Conservation (phyloP, 2,888 invertebrate genomes). For the Hypena proboscidalis region DNA sequence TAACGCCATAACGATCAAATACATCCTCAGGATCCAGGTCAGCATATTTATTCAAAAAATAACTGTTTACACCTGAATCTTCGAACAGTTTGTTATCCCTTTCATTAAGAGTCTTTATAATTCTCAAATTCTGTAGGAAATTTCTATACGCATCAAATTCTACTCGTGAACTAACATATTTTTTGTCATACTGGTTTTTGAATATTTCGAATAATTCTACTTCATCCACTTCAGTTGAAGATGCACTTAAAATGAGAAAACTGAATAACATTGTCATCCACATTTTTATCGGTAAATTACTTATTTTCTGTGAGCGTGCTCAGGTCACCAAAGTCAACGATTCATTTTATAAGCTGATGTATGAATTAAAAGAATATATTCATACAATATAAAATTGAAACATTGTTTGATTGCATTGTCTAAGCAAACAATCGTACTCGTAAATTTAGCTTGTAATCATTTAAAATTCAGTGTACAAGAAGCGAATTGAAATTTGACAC, state of each 20-base stretch:
- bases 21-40: slow-evolving; percentile 54
- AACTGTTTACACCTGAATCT: slow-evolving; percentile 7
- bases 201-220: background rate
- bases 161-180: background rate
- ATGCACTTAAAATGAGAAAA: too few species aligned
- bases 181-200: background rate
- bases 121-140: slow-evolving; percentile 57
- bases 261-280: too few species aligned
- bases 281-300: too few species aligned
- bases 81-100: slow-evolving; percentile 16
- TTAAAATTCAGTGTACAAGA: slow-evolving; percentile 61
- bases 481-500: slow-evolving; percentile 52
- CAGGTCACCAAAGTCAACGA: too few species aligned
- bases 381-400: background rate
- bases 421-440: background rate
- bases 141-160: background rate
- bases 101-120: slow-evolving; percentile 51
- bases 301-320: too few species aligned
- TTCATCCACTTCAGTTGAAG: background rate
- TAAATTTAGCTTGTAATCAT: slow-evolving; percentile 49
- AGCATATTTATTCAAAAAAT: slow-evolving; percentile 58
- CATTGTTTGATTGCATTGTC: too few species aligned
- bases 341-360: too few species aligned
- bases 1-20: slow-evolving; percentile 52
- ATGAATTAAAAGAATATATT: background rate